Evolutionary conservation across 64 coral and sea anemone species (phyloP).

Genomic region (Montipora foliosa): DNA sequence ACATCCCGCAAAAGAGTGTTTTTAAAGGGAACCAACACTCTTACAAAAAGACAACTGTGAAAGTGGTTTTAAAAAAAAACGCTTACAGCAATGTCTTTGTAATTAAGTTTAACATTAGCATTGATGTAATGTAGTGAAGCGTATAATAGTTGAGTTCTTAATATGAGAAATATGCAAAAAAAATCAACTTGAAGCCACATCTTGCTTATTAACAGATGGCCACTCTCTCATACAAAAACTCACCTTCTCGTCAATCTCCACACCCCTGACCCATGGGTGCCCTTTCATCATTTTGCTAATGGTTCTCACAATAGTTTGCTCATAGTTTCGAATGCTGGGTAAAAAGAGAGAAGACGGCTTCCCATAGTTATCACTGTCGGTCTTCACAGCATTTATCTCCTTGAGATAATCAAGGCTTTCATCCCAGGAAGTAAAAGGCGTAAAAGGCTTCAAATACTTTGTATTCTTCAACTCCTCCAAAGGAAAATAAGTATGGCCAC

Average conservation of each 20-base stretch:
- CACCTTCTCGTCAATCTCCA: background rate
- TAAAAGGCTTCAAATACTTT: background rate
- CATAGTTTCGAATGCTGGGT: background rate
- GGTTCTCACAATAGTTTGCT: background rate
- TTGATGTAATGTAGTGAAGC: too few relatives aligned
- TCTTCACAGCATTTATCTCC: background rate
- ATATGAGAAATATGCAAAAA: too few relatives aligned
- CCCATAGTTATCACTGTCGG: background rate
- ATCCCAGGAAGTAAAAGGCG: background rate
- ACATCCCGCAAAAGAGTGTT: too few relatives aligned
- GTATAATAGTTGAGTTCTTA: too few relatives aligned
- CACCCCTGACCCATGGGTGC: background rate
- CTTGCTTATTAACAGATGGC: too few relatives aligned
- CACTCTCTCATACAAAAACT: too few relatives aligned
- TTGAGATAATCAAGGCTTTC: background rate
- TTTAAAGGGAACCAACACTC: too few relatives aligned
- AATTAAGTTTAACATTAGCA: too few relatives aligned
- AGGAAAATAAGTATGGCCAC: constrained; percentile 20
- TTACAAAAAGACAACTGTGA: too few relatives aligned
- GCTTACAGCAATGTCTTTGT: too few relatives aligned
- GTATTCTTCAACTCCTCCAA: background rate
- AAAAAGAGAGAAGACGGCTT: background rate
- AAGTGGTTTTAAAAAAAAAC: too few relatives aligned
- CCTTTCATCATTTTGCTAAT: background rate
- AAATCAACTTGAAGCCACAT: too few relatives aligned